Conservation (phyloP, 2,888 invertebrate species). For the Microplitis manilae region DNA sequence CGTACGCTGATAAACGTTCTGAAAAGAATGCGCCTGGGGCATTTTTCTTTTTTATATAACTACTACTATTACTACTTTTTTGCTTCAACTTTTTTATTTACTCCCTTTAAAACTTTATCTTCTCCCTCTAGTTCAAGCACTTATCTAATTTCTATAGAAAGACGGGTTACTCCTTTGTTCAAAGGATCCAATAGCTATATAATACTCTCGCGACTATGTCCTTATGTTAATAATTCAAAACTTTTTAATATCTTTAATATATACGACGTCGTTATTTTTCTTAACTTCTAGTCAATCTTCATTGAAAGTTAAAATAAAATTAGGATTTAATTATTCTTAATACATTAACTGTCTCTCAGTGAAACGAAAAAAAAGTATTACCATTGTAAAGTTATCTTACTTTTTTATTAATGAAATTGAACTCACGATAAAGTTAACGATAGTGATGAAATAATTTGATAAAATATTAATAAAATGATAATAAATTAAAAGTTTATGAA, state of each 20-base stretch:
- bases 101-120: slow-evolving; percentile 16
- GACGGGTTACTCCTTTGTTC: slow-evolving; percentile 10
- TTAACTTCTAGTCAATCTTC: slow-evolving; percentile 1
- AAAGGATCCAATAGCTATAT: slow-evolving; percentile 16
- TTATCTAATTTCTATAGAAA: slow-evolving; percentile 28
- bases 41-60: slow-evolving; percentile 26
- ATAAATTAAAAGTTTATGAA: neutral
- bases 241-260: slow-evolving; percentile 12
- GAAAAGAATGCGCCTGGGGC: slow-evolving; percentile 23
- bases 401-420: neutral
- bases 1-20: slow-evolving; percentile 26
- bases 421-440: neutral
- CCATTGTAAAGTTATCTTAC: neutral
- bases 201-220: neutral
- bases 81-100: slow-evolving; percentile 22
- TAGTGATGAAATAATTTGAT: neutral
- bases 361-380: neutral
- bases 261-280: neutral
- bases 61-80: slow-evolving; percentile 11
- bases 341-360: neutral
- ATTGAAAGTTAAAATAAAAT: neutral
- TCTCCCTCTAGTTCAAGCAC: slow-evolving; percentile 17
- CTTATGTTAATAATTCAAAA: slow-evolving; percentile 21
- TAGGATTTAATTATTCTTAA: neutral
- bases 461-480: neutral